Percentiles rank a stretch among this genome's conserved stretches.
Evolutionary conservation across 1,140 invertebrate genomes (phyloP).

Genomic region (Cotesia typhae): DNA sequence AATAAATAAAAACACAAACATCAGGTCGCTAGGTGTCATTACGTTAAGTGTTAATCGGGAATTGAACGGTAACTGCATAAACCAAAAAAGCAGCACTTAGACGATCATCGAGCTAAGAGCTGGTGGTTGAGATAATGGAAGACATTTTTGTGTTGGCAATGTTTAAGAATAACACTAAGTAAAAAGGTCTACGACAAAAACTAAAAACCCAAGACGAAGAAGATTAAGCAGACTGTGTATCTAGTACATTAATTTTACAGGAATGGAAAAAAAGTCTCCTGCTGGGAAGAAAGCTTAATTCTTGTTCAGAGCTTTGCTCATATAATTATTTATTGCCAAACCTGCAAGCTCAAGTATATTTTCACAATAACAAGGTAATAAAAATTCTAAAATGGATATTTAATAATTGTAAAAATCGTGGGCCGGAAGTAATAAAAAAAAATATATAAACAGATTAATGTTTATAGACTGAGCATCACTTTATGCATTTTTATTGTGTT

Average conservation of each 20-base stretch:
- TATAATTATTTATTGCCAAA: too few species aligned
- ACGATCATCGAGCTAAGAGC: conserved; percentile 8
- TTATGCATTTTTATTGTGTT: background rate
- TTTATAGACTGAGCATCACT: conserved; percentile 1
- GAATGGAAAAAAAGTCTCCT: background rate
- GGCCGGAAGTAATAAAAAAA: too few species aligned
- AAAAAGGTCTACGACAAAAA: background rate
- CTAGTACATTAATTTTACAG: background rate
- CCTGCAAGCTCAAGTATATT: too few species aligned
- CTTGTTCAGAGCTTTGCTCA: background rate
- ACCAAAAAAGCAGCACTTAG: background rate
- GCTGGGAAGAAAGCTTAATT: background rate
- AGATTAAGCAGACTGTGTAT: conserved; percentile 2
- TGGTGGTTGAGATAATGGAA: conserved; percentile 24
- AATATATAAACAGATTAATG: too few species aligned
- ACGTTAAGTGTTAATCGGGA: background rate
- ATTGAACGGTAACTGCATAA: background rate
- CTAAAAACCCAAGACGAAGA: conserved; percentile 10
- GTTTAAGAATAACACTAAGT: background rate
- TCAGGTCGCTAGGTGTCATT: background rate
- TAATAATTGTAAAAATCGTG: too few species aligned
- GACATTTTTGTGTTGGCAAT: conserved; percentile 23
- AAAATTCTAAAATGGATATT: too few species aligned
- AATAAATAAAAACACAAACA: background rate
- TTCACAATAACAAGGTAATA: too few species aligned